Evolutionary conservation across 2,113 vertebrate genomes (phyloP), one percentile per base, ranked within the genome.

Genomic region (Gobio gobio): DNA sequence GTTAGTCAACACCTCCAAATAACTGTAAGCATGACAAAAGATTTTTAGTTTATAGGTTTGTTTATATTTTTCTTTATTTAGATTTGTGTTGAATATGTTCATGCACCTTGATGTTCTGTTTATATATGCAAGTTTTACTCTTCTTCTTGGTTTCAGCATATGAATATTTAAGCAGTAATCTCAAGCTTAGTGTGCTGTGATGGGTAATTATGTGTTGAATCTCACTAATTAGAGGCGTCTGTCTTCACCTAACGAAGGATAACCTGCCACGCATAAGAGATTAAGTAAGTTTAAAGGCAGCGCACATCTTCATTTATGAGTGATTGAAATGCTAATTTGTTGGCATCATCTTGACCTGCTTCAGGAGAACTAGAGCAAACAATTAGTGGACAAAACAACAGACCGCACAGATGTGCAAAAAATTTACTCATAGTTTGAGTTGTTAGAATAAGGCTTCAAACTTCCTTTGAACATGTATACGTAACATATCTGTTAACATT

Each of bases 201-300:
- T 45, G 54, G 77, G 33, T 79, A 63, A 79, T 79, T 63, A 63
- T 79, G 22, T 54, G 45, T 56, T 77, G 29, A 77, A 36, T 79
- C 22, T 40, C 56, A 26, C 22, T 79, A 79, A 43, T 79, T 59
- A 79, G 36, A 79, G 36, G 20, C 40, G 56, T 79, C 77, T 79
- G 77, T 79, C 33, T 18, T 61, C 56, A 33, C 36, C 77, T 43
- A 79, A 61, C 16, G 33, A 63, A 79, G 56, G 29, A 79, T 79
- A 63, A 29, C 74, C 49, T 77, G 47, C 10, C 51, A 56, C n/a
- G 13, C 43, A 49, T 74, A 47, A 74, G 43, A 74, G 43, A 74
- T 74, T 74, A 74, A 49, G 40, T 24, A 74, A 74, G 70, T 74
- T 77, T 77, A 77, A 77, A 56, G 45, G 74, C 74, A 47, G 45